phyloP scores from a whole-genome alignment of 2,888 invertebrate genomes.

The Listrodromus nycthemerus region DNA sequence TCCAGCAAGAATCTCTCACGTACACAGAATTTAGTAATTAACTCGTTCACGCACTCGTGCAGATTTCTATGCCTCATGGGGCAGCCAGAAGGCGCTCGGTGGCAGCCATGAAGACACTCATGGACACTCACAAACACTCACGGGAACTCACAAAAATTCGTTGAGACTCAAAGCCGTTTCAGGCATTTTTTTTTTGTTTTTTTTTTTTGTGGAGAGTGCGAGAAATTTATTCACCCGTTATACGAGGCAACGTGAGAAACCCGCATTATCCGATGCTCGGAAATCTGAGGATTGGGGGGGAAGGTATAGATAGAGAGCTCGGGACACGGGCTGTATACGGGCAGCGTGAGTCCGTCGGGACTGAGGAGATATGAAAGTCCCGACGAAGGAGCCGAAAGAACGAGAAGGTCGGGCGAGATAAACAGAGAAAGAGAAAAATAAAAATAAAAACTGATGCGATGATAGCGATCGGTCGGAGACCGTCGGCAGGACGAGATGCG shows the following conservation, averaged over 20 bases:
- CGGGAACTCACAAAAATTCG: too few relatives aligned
- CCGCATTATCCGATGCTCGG: constrained; percentile 61
- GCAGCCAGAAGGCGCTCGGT: too few relatives aligned
- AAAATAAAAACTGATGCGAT: constrained; percentile 12
- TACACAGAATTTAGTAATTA: too few relatives aligned
- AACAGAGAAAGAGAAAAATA: constrained; percentile 26
- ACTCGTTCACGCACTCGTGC: too few relatives aligned
- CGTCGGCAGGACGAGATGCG: constrained; percentile 51
- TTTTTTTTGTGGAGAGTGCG: background rate
- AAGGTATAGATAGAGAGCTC: constrained; percentile 39
- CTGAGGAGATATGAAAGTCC: constrained; percentile 61
- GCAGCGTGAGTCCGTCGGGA: constrained; percentile 46
- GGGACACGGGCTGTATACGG: constrained; percentile 47
- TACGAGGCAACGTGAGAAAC: constrained; percentile 45
- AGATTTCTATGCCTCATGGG: too few relatives aligned
- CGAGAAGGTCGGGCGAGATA: constrained; percentile 32
- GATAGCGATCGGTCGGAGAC: constrained; percentile 56
- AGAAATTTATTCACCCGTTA: constrained; percentile 46
- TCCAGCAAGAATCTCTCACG: too few relatives aligned
- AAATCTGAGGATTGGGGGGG: constrained; percentile 50
- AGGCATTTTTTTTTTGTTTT: background rate
- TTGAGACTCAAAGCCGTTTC: too few relatives aligned
- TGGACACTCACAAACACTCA: too few relatives aligned
- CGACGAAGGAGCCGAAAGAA: constrained; percentile 52
- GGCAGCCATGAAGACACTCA: too few relatives aligned